Percentiles rank a stretch among this genome's conserved stretches.
These are phyloP conservation scores for Sphaeridia pumilis DNA, from an alignment of 2,888 invertebrate species.

Conservation along the genomic window DNA sequence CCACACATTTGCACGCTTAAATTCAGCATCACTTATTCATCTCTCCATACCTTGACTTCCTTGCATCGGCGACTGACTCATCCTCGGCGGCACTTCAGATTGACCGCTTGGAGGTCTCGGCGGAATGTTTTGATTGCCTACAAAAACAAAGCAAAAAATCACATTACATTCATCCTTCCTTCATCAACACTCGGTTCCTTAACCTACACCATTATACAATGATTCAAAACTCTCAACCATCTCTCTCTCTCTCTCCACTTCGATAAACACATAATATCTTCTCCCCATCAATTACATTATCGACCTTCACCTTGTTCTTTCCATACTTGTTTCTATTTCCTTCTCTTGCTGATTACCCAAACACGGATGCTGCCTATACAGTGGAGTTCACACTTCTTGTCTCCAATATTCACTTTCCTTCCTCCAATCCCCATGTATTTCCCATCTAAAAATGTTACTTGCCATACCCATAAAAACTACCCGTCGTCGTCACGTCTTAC, in stretches of 20 bases:
- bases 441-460: too few species aligned
- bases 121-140: slow-evolving; percentile 84
- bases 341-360: not conserved
- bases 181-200: not conserved
- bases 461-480: too few species aligned
- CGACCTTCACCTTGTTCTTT: slow-evolving; percentile 4
- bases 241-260: too few species aligned
- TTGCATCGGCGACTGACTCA: slow-evolving; percentile 60
- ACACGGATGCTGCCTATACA: not conserved
- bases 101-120: slow-evolving; percentile 82
- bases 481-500: too few species aligned
- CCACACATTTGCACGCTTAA: not conserved
- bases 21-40: not conserved
- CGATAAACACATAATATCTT: too few species aligned
- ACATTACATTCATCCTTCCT: not conserved
- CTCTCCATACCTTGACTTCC: slow-evolving; percentile 43
- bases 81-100: slow-evolving; percentile 54
- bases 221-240: too few species aligned
- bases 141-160: slow-evolving; percentile 34
- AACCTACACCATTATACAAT: too few species aligned
- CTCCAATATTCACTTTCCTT: not conserved
- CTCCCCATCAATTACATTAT: not conserved
- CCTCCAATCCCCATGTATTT: too few species aligned
- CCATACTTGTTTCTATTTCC: not conserved
- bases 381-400: not conserved